Evolutionary conservation across 2,113 vertebrate genomes (phyloP).

Genomic region (Crotalus horridus): DNA sequence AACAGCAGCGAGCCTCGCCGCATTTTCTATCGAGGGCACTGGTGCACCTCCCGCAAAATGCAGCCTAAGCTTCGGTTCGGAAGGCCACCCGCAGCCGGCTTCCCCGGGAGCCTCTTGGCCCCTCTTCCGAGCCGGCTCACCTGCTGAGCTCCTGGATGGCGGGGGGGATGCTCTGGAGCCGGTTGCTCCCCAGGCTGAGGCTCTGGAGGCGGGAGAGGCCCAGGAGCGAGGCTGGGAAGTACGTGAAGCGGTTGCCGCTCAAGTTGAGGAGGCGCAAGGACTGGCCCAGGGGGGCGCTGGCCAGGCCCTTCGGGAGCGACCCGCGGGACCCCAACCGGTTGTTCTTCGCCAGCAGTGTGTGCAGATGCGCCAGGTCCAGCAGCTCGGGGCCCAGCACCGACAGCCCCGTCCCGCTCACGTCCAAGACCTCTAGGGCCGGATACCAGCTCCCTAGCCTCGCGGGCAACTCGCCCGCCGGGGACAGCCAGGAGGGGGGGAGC

Average conservation of each 20-base stretch:
- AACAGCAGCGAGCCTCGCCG: background rate
- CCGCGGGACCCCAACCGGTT: constrained; percentile 85
- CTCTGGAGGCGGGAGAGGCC: constrained; percentile 83
- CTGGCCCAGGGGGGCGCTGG: constrained; percentile 71
- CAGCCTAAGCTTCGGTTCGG: background rate
- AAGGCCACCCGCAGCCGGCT: background rate
- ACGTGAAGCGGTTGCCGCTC: constrained; percentile 90
- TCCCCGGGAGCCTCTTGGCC: background rate
- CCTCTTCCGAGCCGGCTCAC: constrained; percentile 60
- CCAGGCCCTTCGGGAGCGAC: constrained; percentile 84
- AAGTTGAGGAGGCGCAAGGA: constrained; percentile 91
- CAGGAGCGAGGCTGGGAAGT: constrained; percentile 80
- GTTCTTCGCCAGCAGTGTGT: constrained; percentile 90
- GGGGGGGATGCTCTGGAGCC: constrained; percentile 84
- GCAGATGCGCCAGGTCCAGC: constrained; percentile 75
- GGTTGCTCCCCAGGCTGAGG: constrained; percentile 93
- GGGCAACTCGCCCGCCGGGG: constrained; percentile 71
- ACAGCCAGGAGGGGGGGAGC: constrained; percentile 73
- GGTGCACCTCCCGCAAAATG: background rate
- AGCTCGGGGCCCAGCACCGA: constrained; percentile 79
- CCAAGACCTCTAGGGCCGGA: constrained; percentile 82
- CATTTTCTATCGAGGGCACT: background rate
- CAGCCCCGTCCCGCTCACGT: constrained; percentile 89
- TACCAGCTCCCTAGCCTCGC: constrained; percentile 75
- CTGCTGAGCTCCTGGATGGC: constrained; percentile 88